Percentiles rank a stretch among this genome's conserved stretches.
Conservation (phyloP, 53 echinoderm and acorn worm genomes). For the Henricia sp. region DNA sequence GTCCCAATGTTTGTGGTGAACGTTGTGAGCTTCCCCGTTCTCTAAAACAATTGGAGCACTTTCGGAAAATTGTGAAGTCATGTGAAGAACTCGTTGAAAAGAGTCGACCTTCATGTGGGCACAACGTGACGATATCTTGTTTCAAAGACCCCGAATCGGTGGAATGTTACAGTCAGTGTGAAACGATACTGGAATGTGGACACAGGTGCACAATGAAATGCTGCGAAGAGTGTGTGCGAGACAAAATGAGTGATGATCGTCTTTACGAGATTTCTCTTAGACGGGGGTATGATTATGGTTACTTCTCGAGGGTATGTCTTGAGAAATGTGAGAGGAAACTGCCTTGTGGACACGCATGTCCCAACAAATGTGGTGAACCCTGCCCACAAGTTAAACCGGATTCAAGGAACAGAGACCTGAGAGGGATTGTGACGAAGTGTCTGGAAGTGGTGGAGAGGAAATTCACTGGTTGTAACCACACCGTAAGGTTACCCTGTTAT, state of each 20-base stretch:
- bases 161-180: conserved; percentile 36
- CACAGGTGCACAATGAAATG: conserved; percentile 77
- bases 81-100: conserved; percentile 40
- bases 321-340: conserved; percentile 63
- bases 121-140: conserved; percentile 50
- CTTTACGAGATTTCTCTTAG: background rate
- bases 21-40: conserved; percentile 5
- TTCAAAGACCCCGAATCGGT: background rate
- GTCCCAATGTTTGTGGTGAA: conserved; percentile 42
- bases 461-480: conserved; percentile 68
- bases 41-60: background rate
- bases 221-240: conserved; percentile 25
- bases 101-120: conserved; percentile 56
- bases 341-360: conserved; percentile 75
- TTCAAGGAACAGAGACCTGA: background rate
- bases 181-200: conserved; percentile 53
- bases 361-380: conserved; percentile 31
- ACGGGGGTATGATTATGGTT: background rate
- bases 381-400: conserved; percentile 37
- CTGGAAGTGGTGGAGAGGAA: conserved; percentile 22
- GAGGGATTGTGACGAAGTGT: conserved; percentile 42
- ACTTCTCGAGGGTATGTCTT: background rate
- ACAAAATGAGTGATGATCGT: background rate
- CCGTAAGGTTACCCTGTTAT: conserved; percentile 41
- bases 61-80: background rate